Evolutionary conservation across 1,140 invertebrate species (phyloP), one percentile per base, ranked within the genome.

Genomic region (Drosophila mauritiana): DNA sequence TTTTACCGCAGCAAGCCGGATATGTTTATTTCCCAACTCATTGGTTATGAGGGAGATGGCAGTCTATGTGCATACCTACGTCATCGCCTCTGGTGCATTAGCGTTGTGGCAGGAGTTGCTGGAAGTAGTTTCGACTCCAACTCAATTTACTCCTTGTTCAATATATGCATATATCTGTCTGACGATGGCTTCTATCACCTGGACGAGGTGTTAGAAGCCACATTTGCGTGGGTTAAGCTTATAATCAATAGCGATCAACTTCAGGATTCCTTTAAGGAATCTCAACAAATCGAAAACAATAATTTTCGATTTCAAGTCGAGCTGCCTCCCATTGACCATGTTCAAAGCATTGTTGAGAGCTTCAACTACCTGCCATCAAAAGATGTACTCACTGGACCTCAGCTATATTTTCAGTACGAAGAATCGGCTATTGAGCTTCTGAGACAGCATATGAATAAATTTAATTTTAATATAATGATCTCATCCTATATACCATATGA

Each of bases 21-120:
- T 59, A 93, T 95, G 15, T 97, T 98, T 80, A 82, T 98, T 0
- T 95, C 96, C 0, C 96, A 96, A 93, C 91, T 98, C 5, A 92
- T 98, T n/a, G 97, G 97, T 0, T 96, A 98, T 90, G 97, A 98
- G 92, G 97, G 97, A 3, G 95, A 95, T 77, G 97, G 97, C 12
- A 97, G 97, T 77, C 91, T 99, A 12, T 94, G 98, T 2, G 96
- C 96, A 15, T 97, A 96, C 79, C 93, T 98, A 27, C 95, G 96
- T 58, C 94, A 95, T 52, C 96, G 96, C 93, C 95, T 97, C 36
- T 98, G 97, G 97, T 97, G 96, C 11, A 93, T 98, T 11, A 95
- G 94, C 27, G 94, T 98, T 6, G 94, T 93, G 64, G 95, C 95
- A 5, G 97, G 97, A 1, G 95, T 95, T 74, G 94, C 94, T 1